These are phyloP conservation scores for Cyprinodon variegatus DNA, from an alignment of 2,113 vertebrate species.

Conservation along the genomic window DNA sequence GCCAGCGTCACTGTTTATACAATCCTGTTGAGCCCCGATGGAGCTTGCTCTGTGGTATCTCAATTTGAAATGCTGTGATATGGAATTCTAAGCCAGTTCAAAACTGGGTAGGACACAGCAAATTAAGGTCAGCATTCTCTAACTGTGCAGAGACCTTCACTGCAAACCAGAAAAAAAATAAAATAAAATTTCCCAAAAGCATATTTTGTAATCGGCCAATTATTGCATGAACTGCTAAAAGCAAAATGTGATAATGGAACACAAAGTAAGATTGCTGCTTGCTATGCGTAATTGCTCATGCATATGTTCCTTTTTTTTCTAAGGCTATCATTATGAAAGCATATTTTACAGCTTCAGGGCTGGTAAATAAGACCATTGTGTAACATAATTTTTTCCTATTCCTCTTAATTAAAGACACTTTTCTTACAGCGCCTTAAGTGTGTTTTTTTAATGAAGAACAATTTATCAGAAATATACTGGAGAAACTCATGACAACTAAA, in stretches of 20 bases:
- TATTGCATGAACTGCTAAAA: conserved; percentile 56
- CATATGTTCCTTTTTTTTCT: conserved; percentile 15
- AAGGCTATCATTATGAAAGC: conserved; percentile 27
- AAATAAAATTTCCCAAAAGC: conserved; percentile 17
- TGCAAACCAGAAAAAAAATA: conserved; percentile 22
- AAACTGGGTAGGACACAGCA: conserved; percentile 31
- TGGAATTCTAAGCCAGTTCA: conserved; percentile 46
- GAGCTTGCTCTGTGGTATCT: conserved; percentile 35
- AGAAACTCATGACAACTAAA: neutral
- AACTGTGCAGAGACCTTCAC: conserved; percentile 5
- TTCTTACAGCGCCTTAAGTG: conserved; percentile 3
- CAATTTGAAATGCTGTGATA: conserved; percentile 57
- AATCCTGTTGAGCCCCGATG: conserved; percentile 52
- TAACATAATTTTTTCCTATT: conserved; percentile 14
- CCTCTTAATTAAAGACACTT: conserved; percentile 18
- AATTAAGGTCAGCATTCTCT: conserved; percentile 45
- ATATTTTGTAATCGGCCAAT: conserved; percentile 55
- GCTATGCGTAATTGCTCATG: conserved; percentile 27
- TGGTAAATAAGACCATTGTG: conserved; percentile 18
- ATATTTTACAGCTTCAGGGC: conserved; percentile 32
- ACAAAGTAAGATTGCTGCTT: conserved; percentile 31
- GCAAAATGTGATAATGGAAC: conserved; percentile 37
- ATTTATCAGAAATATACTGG: neutral
- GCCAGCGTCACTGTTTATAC: conserved; percentile 45
- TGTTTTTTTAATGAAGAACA: neutral